A percentile compares a stretch with the other conserved stretches of the same genome.
Evolutionary conservation across 1,140 invertebrate species (phyloP).

Genomic region (Hydropsyche tenuis): DNA sequence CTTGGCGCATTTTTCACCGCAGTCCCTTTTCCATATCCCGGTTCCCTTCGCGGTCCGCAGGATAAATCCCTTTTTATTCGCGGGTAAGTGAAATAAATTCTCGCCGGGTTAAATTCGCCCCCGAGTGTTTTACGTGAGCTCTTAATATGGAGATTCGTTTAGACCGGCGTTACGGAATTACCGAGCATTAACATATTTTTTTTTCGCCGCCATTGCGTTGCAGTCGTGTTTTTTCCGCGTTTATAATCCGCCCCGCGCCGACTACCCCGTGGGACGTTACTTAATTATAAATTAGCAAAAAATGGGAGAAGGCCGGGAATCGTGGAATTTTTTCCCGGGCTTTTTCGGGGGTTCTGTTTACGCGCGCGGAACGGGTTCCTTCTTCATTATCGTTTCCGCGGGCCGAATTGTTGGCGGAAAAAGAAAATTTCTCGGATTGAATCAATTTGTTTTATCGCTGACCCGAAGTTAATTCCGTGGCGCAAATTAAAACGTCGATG

Average conservation of each 20-base stretch:
- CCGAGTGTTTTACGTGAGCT: constrained; percentile 39
- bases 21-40: not conserved
- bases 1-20: constrained; percentile 2
- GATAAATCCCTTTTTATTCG: constrained; percentile 36
- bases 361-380: not conserved
- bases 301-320: not conserved
- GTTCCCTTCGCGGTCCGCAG: not conserved
- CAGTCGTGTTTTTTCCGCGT: constrained; percentile 25
- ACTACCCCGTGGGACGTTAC: constrained; percentile 12
- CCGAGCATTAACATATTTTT: constrained; percentile 31
- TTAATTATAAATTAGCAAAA: constrained; percentile 32
- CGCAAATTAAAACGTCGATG: constrained; percentile 13
- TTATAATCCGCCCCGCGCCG: constrained; percentile 6
- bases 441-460: constrained; percentile 15
- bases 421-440: constrained; percentile 20
- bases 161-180: constrained; percentile 36
- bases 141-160: constrained; percentile 41
- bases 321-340: constrained; percentile 2
- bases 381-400: not conserved
- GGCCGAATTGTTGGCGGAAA: not conserved
- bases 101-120: constrained; percentile 36
- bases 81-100: constrained; percentile 42
- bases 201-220: not conserved
- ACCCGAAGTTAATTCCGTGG: not conserved
- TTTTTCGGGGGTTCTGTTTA: not conserved